A percentile compares a stretch with the other conserved stretches of the same genome.
These are phyloP conservation scores for Sepioteuthis lessoniana DNA, from an alignment of 2,888 invertebrate species.

Conservation along the genomic window DNA sequence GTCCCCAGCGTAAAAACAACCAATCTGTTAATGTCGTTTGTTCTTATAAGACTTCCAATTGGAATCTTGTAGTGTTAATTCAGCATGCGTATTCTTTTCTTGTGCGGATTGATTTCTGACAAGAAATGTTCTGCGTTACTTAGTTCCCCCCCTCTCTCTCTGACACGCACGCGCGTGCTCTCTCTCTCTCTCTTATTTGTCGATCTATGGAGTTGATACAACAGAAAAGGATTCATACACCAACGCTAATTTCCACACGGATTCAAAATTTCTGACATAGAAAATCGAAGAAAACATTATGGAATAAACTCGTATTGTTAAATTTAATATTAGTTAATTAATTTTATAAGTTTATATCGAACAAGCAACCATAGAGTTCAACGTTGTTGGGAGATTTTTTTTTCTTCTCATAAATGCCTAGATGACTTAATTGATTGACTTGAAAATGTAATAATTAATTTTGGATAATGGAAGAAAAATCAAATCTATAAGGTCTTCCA, in stretches of 20 bases:
- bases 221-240: not conserved
- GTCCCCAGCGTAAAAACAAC: not conserved
- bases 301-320: not conserved
- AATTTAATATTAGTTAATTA: not conserved
- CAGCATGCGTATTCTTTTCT: not conserved
- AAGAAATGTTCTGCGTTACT: not conserved
- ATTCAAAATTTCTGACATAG: not conserved
- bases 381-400: no score
- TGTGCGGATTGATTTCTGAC: not conserved
- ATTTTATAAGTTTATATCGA: no score
- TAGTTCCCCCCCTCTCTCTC: no score
- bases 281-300: not conserved
- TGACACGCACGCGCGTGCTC: no score
- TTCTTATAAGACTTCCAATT: not conserved
- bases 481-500: no score
- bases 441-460: no score
- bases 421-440: no score
- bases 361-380: no score
- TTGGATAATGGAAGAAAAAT: no score
- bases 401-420: no score
- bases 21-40: not conserved
- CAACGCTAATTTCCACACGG: not conserved
- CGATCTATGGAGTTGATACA: not conserved
- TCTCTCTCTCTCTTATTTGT: not conserved
- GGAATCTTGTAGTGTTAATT: not conserved